Percentiles rank a stretch among this genome's conserved stretches.
These are phyloP conservation scores for Chiloscyllium plagiosum DNA, from an alignment of 2,113 vertebrate species.

Conservation along the genomic window DNA sequence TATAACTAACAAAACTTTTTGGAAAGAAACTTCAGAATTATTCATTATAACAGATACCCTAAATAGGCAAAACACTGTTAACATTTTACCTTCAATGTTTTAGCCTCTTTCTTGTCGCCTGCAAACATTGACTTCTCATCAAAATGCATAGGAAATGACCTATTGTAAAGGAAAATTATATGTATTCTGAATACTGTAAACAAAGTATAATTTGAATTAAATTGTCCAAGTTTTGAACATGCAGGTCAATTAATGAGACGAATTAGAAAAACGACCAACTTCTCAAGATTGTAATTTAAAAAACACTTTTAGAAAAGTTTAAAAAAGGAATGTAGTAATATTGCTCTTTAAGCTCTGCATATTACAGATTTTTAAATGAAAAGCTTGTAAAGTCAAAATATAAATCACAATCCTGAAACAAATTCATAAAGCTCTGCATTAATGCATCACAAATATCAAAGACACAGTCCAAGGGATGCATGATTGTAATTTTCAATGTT, in stretches of 20 bases:
- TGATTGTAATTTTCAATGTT: neutral
- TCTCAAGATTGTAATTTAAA: neutral
- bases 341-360: neutral
- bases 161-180: conserved; percentile 48
- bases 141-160: conserved; percentile 93
- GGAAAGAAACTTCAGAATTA: neutral
- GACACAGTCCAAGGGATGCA: neutral
- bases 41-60: neutral
- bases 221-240: neutral
- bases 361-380: neutral
- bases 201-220: neutral
- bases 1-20: neutral
- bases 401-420: neutral
- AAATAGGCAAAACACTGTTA: neutral
- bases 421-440: neutral
- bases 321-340: neutral
- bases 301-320: too few relatives aligned
- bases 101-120: conserved; percentile 81
- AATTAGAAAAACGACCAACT: neutral
- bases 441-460: neutral
- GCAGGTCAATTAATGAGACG: neutral
- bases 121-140: conserved; percentile 98
- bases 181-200: neutral
- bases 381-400: conserved; percentile 8
- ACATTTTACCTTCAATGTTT: conserved; percentile 75